Conservation (phyloP, 2,888 invertebrate species). For the Agriopis aurantiaria region DNA sequence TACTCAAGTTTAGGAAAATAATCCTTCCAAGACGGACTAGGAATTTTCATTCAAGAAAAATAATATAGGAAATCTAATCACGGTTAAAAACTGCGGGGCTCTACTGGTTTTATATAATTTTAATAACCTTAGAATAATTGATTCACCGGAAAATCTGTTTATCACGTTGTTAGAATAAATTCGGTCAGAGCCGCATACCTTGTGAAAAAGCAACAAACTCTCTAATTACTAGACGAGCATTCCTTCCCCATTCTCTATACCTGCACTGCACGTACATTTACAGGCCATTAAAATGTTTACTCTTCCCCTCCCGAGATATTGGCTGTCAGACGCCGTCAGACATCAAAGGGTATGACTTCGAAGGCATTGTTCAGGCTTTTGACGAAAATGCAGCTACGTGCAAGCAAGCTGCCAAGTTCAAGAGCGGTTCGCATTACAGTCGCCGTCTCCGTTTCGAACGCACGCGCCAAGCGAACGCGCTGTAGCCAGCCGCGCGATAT, state of each 20-base stretch:
- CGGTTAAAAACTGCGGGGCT: no score
- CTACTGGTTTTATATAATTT: no score
- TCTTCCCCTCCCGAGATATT: conserved; percentile 38
- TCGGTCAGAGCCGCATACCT: not conserved
- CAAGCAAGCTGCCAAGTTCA: conserved; percentile 80
- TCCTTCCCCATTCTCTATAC: conserved; percentile 18
- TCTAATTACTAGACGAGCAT: conserved; percentile 11
- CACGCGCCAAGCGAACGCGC: conserved; percentile 52
- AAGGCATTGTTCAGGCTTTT: conserved; percentile 50
- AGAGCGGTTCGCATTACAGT: conserved; percentile 73
- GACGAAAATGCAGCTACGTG: conserved; percentile 74
- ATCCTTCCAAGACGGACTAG: no score
- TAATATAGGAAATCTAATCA: no score
- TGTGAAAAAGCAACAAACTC: conserved; percentile 10
- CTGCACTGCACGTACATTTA: conserved; percentile 16
- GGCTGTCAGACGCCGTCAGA: conserved; percentile 38
- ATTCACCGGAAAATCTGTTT: not conserved
- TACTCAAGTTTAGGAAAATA: no score
- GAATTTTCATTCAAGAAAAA: no score
- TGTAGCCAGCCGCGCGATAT: conserved; percentile 52
- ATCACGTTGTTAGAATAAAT: not conserved
- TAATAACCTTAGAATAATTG: no score
- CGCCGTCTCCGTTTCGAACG: conserved; percentile 67
- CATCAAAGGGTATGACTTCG: conserved; percentile 44
- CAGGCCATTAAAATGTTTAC: conserved; percentile 33